Evolutionary conservation across 2,888 invertebrate species (phyloP).

Genomic region (Atrina japonica): DNA sequence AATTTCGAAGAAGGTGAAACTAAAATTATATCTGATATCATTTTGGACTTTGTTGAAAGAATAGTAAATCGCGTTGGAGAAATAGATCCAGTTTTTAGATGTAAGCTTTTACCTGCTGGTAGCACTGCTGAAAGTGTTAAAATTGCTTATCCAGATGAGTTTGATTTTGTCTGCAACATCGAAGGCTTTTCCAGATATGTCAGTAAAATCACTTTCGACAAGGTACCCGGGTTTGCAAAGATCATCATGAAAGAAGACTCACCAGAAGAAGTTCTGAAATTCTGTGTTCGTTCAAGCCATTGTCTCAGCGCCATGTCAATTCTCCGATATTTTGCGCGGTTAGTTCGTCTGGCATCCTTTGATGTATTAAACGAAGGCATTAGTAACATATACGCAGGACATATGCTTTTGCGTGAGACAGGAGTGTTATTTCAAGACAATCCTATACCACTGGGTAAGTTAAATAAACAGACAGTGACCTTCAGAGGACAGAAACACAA

Average conservation of each 20-base stretch:
- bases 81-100: conserved; percentile 31
- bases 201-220: conserved; percentile 11
- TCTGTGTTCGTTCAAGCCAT: conserved; percentile 21
- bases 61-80: conserved; percentile 32
- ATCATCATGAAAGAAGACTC: conserved; percentile 11
- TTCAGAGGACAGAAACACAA: conserved; percentile 39
- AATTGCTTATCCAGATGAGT: conserved; percentile 43
- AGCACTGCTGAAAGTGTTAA: conserved; percentile 40
- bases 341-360: conserved; percentile 22
- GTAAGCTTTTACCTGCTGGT: conserved; percentile 35
- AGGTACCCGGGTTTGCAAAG: conserved; percentile 24
- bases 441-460: conserved; percentile 11
- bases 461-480: conserved; percentile 26
- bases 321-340: conserved; percentile 22
- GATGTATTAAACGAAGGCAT: conserved; percentile 20
- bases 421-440: conserved; percentile 11
- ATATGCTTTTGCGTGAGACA: conserved; percentile 13
- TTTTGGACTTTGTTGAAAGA: neutral
- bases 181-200: conserved; percentile 1
- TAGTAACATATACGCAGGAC: conserved; percentile 18
- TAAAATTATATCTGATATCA: conserved; percentile 14
- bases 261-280: conserved; percentile 13
- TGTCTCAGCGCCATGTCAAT: conserved; percentile 9
- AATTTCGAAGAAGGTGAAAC: conserved; percentile 13
- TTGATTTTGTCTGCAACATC: conserved; percentile 39